phyloP scores from a whole-genome alignment of 2,888 invertebrate species.

The Marronus borbonicus region DNA sequence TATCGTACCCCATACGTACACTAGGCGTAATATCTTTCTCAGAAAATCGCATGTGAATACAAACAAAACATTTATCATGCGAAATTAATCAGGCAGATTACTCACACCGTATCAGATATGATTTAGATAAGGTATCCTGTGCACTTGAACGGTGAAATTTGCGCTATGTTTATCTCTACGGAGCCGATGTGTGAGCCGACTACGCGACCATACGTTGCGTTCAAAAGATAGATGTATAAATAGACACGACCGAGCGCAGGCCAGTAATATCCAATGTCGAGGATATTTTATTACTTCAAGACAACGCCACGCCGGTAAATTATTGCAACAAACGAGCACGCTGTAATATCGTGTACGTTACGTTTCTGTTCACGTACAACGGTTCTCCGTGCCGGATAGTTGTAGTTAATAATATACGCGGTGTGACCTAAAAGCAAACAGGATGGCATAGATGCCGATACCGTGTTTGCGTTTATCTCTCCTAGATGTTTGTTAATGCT shows the following conservation, averaged over 20 bases:
- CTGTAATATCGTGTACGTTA: slow-evolving; percentile 36
- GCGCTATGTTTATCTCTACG: slow-evolving; percentile 1
- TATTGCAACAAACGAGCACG: slow-evolving; percentile 43
- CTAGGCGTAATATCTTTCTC: slow-evolving; percentile 4
- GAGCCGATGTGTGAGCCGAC: background rate
- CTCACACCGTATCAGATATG: slow-evolving; percentile 13
- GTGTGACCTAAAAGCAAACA: slow-evolving; percentile 33
- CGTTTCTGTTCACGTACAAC: slow-evolving; percentile 42
- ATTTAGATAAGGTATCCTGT: slow-evolving; percentile 40
- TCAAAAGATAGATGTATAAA: slow-evolving; percentile 40
- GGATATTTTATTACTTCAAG: slow-evolving; percentile 44
- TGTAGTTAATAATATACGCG: slow-evolving; percentile 36
- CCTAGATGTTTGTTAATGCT: slow-evolving; percentile 1
- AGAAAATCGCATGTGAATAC: slow-evolving; percentile 16
- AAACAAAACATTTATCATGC: slow-evolving; percentile 22
- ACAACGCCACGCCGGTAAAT: slow-evolving; percentile 41
- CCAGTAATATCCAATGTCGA: slow-evolving; percentile 44
- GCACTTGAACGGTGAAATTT: slow-evolving; percentile 31
- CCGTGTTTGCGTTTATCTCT: background rate
- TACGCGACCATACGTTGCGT: background rate
- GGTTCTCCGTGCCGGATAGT: slow-evolving; percentile 31
- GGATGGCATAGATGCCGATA: too few species aligned
- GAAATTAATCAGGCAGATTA: slow-evolving; percentile 36
- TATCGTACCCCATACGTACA: background rate
- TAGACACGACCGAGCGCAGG: slow-evolving; percentile 38